These are phyloP conservation scores for Thecocarcelia acutangulata DNA, from an alignment of 2,888 invertebrate genomes.

Conservation along the genomic window DNA sequence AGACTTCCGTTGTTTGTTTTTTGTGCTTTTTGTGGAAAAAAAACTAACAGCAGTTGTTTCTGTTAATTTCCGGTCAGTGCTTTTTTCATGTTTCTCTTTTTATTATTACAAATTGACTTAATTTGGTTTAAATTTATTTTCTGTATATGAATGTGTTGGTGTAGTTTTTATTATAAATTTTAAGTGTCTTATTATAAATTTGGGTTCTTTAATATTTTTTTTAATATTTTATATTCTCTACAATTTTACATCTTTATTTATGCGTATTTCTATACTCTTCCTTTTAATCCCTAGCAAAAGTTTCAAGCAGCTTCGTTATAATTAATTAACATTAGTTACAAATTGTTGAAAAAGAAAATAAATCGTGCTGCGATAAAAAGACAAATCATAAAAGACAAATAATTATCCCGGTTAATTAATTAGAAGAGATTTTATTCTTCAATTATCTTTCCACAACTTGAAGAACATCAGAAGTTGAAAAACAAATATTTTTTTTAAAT, in stretches of 20 bases:
- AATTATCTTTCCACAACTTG: no score
- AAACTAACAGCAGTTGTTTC: neutral
- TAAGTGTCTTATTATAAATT: slow-evolving; percentile 10
- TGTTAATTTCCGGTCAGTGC: slow-evolving; percentile 10
- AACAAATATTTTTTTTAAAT: no score
- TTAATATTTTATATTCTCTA: slow-evolving; percentile 14
- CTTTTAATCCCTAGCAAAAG: slow-evolving; percentile 20
- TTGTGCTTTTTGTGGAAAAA: slow-evolving; percentile 35
- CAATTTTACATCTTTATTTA: slow-evolving; percentile 7
- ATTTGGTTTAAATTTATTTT: slow-evolving; percentile 14
- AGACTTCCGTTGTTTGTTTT: slow-evolving; percentile 40
- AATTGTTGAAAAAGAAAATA: slow-evolving; percentile 8
- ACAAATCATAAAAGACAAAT: neutral
- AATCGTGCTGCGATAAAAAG: no score
- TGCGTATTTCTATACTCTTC: neutral
- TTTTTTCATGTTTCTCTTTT: slow-evolving; percentile 6
- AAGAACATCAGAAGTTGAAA: no score
- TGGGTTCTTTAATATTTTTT: neutral
- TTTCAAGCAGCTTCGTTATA: neutral
- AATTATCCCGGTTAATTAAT: neutral
- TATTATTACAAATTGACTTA: slow-evolving; percentile 63
- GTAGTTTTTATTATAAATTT: slow-evolving; percentile 10
- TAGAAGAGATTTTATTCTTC: no score
- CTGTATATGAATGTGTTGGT: slow-evolving; percentile 18
- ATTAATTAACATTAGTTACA: slow-evolving; percentile 24